phyloP scores from a whole-genome alignment of 2,888 invertebrate species.

The Halocaridina rubra region DNA sequence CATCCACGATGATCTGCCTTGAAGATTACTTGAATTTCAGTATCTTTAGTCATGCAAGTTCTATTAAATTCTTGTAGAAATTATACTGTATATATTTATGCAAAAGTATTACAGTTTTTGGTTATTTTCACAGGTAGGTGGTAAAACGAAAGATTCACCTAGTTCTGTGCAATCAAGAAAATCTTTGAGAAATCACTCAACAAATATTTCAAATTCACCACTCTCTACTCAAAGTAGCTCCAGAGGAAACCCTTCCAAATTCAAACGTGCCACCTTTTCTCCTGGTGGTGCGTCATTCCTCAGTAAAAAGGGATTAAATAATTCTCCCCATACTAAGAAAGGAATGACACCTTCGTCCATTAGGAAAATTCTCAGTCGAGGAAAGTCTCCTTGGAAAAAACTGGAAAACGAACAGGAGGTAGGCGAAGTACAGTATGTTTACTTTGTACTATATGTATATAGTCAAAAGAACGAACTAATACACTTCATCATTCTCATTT shows the following conservation, averaged over 20 bases:
- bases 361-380: slow-evolving; percentile 40
- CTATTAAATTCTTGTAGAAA: too few species aligned
- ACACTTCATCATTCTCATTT: too few species aligned
- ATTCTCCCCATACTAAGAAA: slow-evolving; percentile 16
- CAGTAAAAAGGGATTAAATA: slow-evolving; percentile 7
- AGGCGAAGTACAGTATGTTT: not conserved
- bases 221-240: not conserved
- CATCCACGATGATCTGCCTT: too few species aligned
- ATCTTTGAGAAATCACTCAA: not conserved
- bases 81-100: too few species aligned
- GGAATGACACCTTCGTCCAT: slow-evolving; percentile 39
- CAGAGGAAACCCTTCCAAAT: too few species aligned
- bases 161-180: too few species aligned
- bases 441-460: not conserved
- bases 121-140: too few species aligned
- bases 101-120: too few species aligned
- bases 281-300: slow-evolving; percentile 19
- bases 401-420: slow-evolving; percentile 32
- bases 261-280: not conserved
- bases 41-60: too few species aligned
- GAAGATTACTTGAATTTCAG: too few species aligned
- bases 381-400: slow-evolving; percentile 60
- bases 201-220: not conserved
- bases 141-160: too few species aligned
- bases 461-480: slow-evolving; percentile 12